Conservation (phyloP, 2,113 vertebrate genomes). For the Strigops habroptila region DNA sequence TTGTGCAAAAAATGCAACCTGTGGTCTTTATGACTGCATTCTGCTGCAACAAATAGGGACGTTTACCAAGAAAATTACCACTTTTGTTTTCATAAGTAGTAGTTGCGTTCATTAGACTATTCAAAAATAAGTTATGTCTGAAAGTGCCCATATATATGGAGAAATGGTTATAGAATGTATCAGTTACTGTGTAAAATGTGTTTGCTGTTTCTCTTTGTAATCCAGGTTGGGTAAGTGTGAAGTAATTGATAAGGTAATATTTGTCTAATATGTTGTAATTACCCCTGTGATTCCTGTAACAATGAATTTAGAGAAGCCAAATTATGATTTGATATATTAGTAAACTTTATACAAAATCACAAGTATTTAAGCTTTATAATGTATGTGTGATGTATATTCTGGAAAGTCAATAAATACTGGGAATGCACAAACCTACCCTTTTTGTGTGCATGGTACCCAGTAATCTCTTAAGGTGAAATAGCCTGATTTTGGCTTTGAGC, state of each 20-base stretch:
- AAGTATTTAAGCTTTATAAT: background rate
- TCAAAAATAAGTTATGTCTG: background rate
- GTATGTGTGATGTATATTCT: background rate
- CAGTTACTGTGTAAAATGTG: background rate
- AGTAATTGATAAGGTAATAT: background rate
- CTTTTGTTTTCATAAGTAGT: background rate
- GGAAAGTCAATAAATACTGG: background rate
- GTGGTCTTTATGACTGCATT: background rate
- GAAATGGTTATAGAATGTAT: background rate
- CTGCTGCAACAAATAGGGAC: background rate
- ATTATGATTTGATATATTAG: background rate
- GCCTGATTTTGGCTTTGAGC: background rate
- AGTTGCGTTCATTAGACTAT: background rate
- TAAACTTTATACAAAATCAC: background rate
- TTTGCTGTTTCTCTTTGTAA: background rate
- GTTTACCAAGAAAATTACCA: background rate
- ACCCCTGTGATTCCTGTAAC: background rate
- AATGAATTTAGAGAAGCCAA: background rate
- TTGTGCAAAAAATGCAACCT: background rate
- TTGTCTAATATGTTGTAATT: background rate
- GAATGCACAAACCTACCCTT: background rate
- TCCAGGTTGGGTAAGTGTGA: background rate
- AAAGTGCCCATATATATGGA: background rate
- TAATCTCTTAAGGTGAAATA: background rate
- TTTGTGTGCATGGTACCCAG: fast-evolving